Conservation (phyloP, 2,888 invertebrate species). For the Pegoplata infirma region DNA sequence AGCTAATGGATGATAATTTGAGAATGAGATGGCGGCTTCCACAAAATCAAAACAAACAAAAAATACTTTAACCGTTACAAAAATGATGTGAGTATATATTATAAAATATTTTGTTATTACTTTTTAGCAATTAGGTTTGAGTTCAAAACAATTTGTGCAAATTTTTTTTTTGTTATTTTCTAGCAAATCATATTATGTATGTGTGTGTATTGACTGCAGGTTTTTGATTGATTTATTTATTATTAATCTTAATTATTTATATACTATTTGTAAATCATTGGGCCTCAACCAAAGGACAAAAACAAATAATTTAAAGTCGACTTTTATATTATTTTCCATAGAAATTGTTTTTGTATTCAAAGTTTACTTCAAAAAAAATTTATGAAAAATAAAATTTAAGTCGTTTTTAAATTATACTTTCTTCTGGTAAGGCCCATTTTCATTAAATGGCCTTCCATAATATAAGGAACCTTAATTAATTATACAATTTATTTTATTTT, state of each 20-base stretch:
- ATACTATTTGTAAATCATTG: no score
- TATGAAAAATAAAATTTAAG: no score
- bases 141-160: neutral
- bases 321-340: no score
- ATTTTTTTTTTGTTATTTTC: constrained; percentile 6
- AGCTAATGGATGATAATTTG: neutral
- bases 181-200: constrained; percentile 1
- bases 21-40: constrained; percentile 24
- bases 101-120: neutral
- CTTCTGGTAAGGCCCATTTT: no score
- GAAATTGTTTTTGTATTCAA: no score
- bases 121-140: neutral
- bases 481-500: constrained; percentile 1
- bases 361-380: no score
- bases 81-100: neutral
- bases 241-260: neutral
- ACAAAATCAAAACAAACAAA: neutral
- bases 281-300: no score
- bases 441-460: neutral
- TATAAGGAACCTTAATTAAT: neutral
- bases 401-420: no score
- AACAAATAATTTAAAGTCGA: no score
- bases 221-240: constrained; percentile 2
- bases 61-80: neutral
- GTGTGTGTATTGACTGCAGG: constrained; percentile 6